A percentile compares a stretch with the other conserved stretches of the same genome.
These are phyloP conservation scores for Parazoanthus atlanticus DNA, from an alignment of 92 coral and sea anemone genomes.

Conservation along the genomic window DNA sequence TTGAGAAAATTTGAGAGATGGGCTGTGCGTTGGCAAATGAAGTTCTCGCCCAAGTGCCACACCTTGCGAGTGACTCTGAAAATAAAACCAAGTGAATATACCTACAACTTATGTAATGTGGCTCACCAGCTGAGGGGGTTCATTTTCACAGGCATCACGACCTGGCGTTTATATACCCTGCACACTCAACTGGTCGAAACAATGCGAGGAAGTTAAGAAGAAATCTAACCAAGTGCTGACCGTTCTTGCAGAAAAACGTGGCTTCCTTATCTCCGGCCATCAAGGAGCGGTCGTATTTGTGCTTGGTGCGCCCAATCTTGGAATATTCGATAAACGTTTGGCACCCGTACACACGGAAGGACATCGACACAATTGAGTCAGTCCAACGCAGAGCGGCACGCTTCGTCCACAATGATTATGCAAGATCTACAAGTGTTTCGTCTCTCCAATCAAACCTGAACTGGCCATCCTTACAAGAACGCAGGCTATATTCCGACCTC, in stretches of 20 bases:
- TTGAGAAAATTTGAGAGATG: conserved; percentile 1
- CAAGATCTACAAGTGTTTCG: not conserved
- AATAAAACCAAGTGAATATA: conserved; percentile 3
- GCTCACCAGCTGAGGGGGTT: conserved; percentile 46
- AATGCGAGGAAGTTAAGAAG: conserved; percentile 40
- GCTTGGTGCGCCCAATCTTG: conserved; percentile 26
- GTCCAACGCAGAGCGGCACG: conserved; percentile 4
- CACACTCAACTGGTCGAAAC: not conserved
- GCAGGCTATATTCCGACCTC: too few species aligned
- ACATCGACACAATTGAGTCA: conserved; percentile 12
- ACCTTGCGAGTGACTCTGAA: conserved; percentile 10
- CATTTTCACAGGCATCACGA: conserved; percentile 26
- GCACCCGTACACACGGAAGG: conserved; percentile 4
- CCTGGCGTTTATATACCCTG: not conserved
- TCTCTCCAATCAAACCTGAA: not conserved
- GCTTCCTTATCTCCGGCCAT: conserved; percentile 2
- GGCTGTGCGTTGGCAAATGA: conserved; percentile 18
- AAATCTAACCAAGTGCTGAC: conserved; percentile 46
- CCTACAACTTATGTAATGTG: conserved; percentile 18
- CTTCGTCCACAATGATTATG: conserved; percentile 4
- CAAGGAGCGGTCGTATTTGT: conserved; percentile 35
- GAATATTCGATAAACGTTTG: conserved; percentile 14
- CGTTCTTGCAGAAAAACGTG: conserved; percentile 14
- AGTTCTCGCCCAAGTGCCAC: conserved; percentile 10
- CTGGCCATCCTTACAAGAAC: not conserved